Percentiles rank a stretch among this genome's conserved stretches.
Conservation (phyloP, 2,113 vertebrate species). For the Leucopsar rothschildi region DNA sequence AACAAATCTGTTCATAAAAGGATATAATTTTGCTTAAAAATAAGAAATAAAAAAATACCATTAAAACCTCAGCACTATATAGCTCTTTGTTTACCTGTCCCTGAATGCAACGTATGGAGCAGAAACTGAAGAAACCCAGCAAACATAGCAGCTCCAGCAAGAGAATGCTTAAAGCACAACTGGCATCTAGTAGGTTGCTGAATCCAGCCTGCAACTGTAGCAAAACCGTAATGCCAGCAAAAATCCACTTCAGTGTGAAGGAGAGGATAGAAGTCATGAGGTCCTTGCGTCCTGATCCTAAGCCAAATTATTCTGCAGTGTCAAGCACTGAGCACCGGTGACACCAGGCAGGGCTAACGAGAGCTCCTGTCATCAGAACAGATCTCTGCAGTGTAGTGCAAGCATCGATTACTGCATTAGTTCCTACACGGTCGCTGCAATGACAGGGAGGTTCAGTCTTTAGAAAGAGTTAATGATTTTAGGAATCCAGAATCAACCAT, state of each 20-base stretch:
- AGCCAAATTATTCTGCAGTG: constrained; percentile 62
- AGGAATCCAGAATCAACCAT: constrained; percentile 26
- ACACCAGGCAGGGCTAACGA: constrained; percentile 52
- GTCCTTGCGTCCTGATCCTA: constrained; percentile 50
- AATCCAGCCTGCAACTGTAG: constrained; percentile 54
- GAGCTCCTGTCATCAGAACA: constrained; percentile 71
- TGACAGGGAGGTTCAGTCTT: constrained; percentile 3
- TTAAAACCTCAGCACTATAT: background rate
- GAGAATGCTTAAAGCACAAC: constrained; percentile 58
- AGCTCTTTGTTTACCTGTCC: constrained; percentile 74
- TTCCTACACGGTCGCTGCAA: constrained; percentile 4
- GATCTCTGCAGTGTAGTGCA: constrained; percentile 73
- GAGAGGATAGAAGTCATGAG: background rate
- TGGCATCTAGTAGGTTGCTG: constrained; percentile 50
- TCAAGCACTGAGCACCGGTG: constrained; percentile 34
- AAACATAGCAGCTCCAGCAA: constrained; percentile 72
- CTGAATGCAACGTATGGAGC: constrained; percentile 67
- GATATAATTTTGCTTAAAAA: background rate
- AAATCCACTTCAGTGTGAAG: constrained; percentile 45
- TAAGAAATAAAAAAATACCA: background rate
- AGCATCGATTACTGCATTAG: constrained; percentile 66
- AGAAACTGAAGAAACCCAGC: constrained; percentile 76
- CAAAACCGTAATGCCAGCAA: constrained; percentile 29
- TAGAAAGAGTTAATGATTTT: constrained; percentile 9
- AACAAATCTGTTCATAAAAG: background rate